Percentiles rank a stretch among this genome's conserved stretches.
Conservation (phyloP, 1,140 invertebrate genomes). For the Brachionus manjavacas region DNA sequence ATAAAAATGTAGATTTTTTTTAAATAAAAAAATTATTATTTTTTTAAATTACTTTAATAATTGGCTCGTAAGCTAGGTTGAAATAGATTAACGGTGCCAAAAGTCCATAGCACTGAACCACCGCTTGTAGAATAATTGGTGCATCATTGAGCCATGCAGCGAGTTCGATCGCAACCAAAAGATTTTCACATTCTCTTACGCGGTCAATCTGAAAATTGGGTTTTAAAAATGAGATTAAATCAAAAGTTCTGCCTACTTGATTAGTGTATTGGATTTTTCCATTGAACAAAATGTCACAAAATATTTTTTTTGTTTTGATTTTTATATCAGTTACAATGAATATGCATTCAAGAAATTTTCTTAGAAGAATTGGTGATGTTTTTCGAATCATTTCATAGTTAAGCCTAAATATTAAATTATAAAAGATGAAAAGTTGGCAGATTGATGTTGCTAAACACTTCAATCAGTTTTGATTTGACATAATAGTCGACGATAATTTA, state of each 20-base stretch:
- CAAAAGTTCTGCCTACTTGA: neutral
- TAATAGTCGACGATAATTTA: no score
- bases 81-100: slow-evolving; percentile 54
- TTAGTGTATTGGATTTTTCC: neutral
- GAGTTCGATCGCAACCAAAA: slow-evolving; percentile 55
- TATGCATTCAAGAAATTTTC: slow-evolving; percentile 33
- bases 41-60: slow-evolving; percentile 53
- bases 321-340: slow-evolving; percentile 29
- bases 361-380: neutral
- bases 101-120: slow-evolving; percentile 56
- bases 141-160: slow-evolving; percentile 57
- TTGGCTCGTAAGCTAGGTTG: slow-evolving; percentile 52
- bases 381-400: slow-evolving; percentile 40
- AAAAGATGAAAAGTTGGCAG: neutral
- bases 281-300: slow-evolving; percentile 31
- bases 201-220: slow-evolving; percentile 47
- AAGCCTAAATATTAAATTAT: neutral
- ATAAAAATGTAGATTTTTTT: no score
- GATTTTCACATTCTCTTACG: slow-evolving; percentile 53
- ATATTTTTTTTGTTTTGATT: slow-evolving; percentile 26
- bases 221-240: neutral
- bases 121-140: slow-evolving; percentile 53
- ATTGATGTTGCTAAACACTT: no score
- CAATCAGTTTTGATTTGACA: no score
- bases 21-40: no score